These are phyloP conservation scores for Zaprionus camerounensis DNA, from an alignment of 1,140 invertebrate species.

Conservation along the genomic window DNA sequence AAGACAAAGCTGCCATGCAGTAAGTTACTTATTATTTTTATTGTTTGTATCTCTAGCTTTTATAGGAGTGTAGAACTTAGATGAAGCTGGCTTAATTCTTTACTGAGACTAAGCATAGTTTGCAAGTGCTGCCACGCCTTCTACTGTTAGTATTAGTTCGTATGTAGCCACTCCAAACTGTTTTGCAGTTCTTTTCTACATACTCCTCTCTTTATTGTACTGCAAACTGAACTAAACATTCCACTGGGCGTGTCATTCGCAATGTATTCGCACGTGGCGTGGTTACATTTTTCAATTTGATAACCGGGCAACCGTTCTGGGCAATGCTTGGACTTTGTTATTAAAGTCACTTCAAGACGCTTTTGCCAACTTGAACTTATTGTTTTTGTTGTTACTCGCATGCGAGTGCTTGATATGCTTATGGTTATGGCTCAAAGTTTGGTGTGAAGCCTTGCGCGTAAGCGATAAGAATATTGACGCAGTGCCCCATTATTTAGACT, in stretches of 20 bases:
- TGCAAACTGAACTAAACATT: not conserved
- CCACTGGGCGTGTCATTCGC: not conserved
- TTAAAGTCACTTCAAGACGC: not conserved
- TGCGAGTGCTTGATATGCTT: constrained; percentile 31
- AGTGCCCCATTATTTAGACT: constrained; percentile 14
- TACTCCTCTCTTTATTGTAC: too few species aligned
- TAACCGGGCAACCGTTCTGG: constrained; percentile 21
- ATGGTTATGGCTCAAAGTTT: not conserved
- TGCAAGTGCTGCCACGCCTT: not conserved
- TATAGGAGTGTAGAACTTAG: too few species aligned
- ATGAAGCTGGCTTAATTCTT: too few species aligned
- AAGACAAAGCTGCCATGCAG: not conserved
- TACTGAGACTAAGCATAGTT: too few species aligned
- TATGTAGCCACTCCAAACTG: too few species aligned
- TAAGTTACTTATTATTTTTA: too few species aligned
- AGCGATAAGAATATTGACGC: constrained; percentile 61
- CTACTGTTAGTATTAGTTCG: too few species aligned
- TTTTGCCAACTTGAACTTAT: not conserved
- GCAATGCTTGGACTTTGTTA: not conserved
- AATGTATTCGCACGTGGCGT: not conserved
- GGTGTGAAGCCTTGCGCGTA: constrained; percentile 73
- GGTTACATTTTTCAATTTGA: constrained; percentile 22
- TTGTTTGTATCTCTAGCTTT: too few species aligned
- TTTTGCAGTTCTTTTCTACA: too few species aligned
- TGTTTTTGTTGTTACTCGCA: not conserved